Base-by-base conservation (phyloP, 2,888 invertebrate genomes). In the Synergus umbraculus region DNA sequence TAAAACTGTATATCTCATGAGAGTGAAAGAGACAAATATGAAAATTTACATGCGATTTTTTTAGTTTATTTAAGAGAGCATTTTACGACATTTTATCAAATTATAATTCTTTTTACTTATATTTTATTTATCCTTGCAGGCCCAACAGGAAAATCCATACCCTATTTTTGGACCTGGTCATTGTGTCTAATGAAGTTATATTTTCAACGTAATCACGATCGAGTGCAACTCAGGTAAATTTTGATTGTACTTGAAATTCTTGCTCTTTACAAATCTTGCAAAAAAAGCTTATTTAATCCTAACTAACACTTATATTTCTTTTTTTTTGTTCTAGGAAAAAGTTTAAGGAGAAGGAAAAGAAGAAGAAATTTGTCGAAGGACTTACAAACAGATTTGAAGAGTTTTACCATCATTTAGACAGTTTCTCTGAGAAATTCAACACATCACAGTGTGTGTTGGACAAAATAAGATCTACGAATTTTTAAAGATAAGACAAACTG, bases 331-430 rank as follows among this genome's bases (percentile, higher is more conserved):
- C 49, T 77, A 93, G 93, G 80, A 96, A 29, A 29, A 29, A 29
- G 22, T 29, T 29, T 1, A 29, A 1, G 22, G 22, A 29, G 22
- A 29, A 29, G 22, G 22, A 95, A 89, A 96, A 96, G 88, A 97
- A 97, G 91, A 95, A 96, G 85, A 93, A 95, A 41, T 93, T 94
- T 77, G 95, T 96, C 83, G 95, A 95, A 87, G 22, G 1, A 29
- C 22, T 29, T 2, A 29, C 22, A 29, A 2, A 29, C 2, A 29
- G 2, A 29, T 29, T 29, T 29, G 22, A 2, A 29, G 22, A 29
- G 22, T 29, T 29, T 93, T 94, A 83, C 93, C 22, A 29, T 95
- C 82, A 97, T 29, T 29, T 29, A 29, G 22, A 29, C 22, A 29
- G 22, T 29, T 29, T 29, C 2, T 29, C 22, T 1, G 22, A 29